A percentile compares a stretch with the other conserved stretches of the same genome.
These are phyloP conservation scores for Pandemis corylana DNA, from an alignment of 2,888 invertebrate species.

Conservation along the genomic window DNA sequence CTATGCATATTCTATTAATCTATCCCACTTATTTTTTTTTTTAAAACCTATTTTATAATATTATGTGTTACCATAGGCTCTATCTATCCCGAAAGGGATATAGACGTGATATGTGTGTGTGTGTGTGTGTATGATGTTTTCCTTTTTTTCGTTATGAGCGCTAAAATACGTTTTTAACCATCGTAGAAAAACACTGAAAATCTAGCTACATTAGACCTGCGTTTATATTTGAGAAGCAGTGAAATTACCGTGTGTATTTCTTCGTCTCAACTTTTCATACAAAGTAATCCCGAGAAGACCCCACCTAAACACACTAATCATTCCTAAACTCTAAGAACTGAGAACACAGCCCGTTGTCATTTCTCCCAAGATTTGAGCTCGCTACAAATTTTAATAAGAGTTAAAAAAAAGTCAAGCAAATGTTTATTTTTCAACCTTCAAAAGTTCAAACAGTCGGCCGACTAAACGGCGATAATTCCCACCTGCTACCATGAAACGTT, in stretches of 20 bases:
- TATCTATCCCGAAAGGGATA: no score
- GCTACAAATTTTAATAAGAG: conserved; percentile 27
- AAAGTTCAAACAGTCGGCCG: conserved; percentile 75
- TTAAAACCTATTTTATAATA: no score
- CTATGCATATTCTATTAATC: no score
- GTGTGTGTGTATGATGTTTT: no score
- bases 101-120: no score
- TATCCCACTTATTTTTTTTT: no score
- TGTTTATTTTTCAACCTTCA: conserved; percentile 76
- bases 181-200: no score
- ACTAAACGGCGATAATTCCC: conserved; percentile 73
- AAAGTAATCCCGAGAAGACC: background rate
- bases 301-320: background rate
- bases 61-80: no score
- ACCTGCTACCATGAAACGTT: conserved; percentile 76
- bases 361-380: background rate
- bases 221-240: background rate
- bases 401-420: conserved; percentile 33
- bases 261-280: background rate
- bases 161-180: no score
- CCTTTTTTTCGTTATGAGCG: no score
- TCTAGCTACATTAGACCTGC: background rate
- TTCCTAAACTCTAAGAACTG: background rate
- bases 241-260: background rate
- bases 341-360: background rate